A percentile compares a stretch with the other conserved stretches of the same genome.
Conservation (phyloP, 1,140 invertebrate species). For the Pomacea maculata region DNA sequence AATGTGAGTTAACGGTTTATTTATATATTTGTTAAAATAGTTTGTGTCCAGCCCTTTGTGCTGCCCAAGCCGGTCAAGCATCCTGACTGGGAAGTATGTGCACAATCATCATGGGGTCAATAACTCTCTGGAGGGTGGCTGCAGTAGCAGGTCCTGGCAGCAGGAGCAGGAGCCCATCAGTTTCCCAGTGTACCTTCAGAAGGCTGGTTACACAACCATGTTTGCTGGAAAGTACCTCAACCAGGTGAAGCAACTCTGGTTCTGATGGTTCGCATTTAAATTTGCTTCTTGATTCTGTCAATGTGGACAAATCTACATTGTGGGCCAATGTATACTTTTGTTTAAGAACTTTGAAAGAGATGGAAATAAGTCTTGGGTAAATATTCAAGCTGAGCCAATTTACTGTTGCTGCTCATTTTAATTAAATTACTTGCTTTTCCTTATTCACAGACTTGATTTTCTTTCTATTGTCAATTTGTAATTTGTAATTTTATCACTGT, state of each 20-base stretch:
- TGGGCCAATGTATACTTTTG: no score
- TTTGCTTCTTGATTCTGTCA: no score
- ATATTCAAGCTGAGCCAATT: no score
- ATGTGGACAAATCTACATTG: no score
- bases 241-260: slow-evolving; percentile 36
- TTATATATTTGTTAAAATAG: slow-evolving; percentile 28
- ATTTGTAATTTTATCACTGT: no score
- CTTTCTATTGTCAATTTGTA: no score
- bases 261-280: no score
- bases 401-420: no score
- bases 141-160: slow-evolving; percentile 77
- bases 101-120: slow-evolving; percentile 84
- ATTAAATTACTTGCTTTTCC: no score
- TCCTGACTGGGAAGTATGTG: slow-evolving; percentile 84
- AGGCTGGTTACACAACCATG: slow-evolving; percentile 64
- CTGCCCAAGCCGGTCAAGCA: slow-evolving; percentile 84
- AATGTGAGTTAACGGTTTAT: neutral
- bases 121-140: slow-evolving; percentile 80
- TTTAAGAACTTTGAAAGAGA: no score
- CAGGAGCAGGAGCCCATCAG: slow-evolving; percentile 72
- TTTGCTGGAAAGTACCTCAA: slow-evolving; percentile 63
- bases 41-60: slow-evolving; percentile 60
- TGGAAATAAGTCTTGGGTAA: no score
- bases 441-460: no score
- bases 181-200: slow-evolving; percentile 75